Percentiles rank a stretch among this genome's conserved stretches.
phyloP scores from a whole-genome alignment of 1,140 invertebrate genomes.

The Lysiphlebus fabarum region DNA sequence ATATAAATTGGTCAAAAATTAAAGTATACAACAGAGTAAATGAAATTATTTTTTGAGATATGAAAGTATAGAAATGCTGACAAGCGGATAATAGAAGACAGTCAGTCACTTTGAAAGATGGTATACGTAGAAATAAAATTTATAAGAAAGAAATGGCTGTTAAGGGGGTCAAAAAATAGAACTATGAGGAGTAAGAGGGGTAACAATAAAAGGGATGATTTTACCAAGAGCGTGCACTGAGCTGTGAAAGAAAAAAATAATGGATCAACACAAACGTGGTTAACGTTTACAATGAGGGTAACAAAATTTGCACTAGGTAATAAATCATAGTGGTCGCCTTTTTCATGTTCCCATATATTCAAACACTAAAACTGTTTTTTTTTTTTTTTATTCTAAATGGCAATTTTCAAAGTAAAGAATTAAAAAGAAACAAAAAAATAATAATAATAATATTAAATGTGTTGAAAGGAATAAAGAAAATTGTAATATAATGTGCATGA shows the following conservation, averaged over 20 bases:
- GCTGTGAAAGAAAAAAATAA: conserved; percentile 56
- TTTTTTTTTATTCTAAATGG: conserved; percentile 9
- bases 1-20: background rate
- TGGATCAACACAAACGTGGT: conserved; percentile 55
- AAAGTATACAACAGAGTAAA: background rate
- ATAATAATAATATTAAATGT: no score
- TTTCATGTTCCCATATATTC: conserved; percentile 10
- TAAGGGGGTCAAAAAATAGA: background rate
- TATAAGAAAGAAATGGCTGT: no score
- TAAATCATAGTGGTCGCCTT: conserved; percentile 51
- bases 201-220: background rate
- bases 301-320: conserved; percentile 54
- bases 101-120: conserved; percentile 57
- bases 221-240: conserved; percentile 40
- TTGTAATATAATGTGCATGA: no score
- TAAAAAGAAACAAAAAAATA: no score
- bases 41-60: conserved; percentile 37
- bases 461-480: no score
- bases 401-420: background rate
- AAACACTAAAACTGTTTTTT: background rate
- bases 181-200: background rate
- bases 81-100: conserved; percentile 58
- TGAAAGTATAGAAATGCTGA: conserved; percentile 58
- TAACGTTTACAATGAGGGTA: conserved; percentile 48
- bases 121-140: conserved; percentile 31